Evolutionary conservation across 2,113 vertebrate genomes (phyloP).

Genomic region (Agapornis roseicollis): DNA sequence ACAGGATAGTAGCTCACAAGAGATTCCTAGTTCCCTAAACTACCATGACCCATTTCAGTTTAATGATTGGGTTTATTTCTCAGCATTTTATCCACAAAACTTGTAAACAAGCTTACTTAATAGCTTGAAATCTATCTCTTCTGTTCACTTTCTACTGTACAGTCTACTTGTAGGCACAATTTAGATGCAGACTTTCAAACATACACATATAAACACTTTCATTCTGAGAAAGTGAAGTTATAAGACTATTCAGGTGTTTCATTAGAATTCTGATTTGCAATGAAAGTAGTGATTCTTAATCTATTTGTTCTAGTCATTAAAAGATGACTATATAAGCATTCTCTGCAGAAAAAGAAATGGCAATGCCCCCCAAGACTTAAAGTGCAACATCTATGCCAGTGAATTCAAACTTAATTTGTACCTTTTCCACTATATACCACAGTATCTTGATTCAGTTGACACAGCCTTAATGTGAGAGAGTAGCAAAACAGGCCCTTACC

Average conservation of each 20-base stretch:
- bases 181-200: background rate
- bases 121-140: background rate
- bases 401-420: background rate
- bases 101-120: background rate
- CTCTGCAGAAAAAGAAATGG: background rate
- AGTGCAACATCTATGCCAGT: background rate
- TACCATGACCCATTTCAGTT: background rate
- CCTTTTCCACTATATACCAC: background rate
- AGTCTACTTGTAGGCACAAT: background rate
- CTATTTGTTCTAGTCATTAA: background rate
- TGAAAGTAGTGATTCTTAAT: background rate
- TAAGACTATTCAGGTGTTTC: background rate
- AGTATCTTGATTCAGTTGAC: background rate
- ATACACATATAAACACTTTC: background rate
- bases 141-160: background rate
- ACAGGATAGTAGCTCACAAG: background rate
- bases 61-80: background rate
- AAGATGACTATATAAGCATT: background rate
- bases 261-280: background rate
- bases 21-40: background rate
- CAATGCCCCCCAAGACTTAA: background rate
- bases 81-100: background rate
- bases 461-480: background rate
- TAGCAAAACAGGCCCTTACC: background rate
- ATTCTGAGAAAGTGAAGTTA: background rate